Evolutionary conservation across 2,888 invertebrate genomes (phyloP).

Genomic region (Ypsolopha scabrella): DNA sequence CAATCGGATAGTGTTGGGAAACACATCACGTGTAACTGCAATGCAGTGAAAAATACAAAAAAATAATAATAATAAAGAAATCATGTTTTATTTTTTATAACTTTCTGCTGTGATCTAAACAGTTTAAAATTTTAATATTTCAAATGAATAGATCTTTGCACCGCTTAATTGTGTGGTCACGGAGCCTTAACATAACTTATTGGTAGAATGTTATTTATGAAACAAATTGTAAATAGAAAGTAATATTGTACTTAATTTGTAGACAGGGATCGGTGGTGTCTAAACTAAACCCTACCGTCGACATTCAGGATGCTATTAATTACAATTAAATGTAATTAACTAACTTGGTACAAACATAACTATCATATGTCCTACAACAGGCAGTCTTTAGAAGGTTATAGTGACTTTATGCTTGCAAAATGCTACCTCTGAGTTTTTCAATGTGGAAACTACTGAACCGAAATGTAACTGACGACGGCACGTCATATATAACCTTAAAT

Average conservation of each 20-base stretch:
- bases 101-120: conserved; percentile 19
- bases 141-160: conserved; percentile 16
- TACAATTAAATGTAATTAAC: not conserved
- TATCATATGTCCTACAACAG: not conserved
- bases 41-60: conserved; percentile 29
- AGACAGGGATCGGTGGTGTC: conserved; percentile 37
- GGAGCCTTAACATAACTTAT: conserved; percentile 53
- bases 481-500: too few relatives aligned
- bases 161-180: conserved; percentile 36
- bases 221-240: conserved; percentile 49
- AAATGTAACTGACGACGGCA: too few relatives aligned
- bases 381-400: not conserved
- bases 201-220: conserved; percentile 33
- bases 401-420: too few relatives aligned
- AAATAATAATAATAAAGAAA: not conserved
- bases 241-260: conserved; percentile 61
- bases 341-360: not conserved
- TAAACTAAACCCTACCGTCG: not conserved
- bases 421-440: too few relatives aligned
- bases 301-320: not conserved
- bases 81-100: conserved; percentile 19
- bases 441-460: too few relatives aligned
- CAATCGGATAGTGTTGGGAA: conserved; percentile 3
- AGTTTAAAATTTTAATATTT: conserved; percentile 5
- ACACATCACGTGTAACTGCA: conserved; percentile 28